phyloP scores from a whole-genome alignment of 2,888 invertebrate species.

The Harpagoxenus sublaevis region DNA sequence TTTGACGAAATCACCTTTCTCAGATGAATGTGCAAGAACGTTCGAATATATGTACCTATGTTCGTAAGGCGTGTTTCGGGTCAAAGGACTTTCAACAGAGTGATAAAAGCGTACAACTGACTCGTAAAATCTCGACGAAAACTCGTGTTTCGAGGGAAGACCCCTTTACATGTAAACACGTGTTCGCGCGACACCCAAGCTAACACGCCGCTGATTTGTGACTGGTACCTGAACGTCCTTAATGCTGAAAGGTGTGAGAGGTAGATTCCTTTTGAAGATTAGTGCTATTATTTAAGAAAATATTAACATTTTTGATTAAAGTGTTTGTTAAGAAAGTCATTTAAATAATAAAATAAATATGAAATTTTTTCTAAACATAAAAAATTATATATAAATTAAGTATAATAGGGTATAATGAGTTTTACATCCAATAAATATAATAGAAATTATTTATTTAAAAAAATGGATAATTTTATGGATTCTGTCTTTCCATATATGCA shows the following conservation, averaged over 20 bases:
- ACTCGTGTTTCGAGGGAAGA: constrained; percentile 60
- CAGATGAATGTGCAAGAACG: constrained; percentile 56
- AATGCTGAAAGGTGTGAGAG: neutral
- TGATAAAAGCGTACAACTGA: constrained; percentile 50
- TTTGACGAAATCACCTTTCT: neutral
- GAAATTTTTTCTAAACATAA: neutral
- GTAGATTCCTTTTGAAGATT: neutral
- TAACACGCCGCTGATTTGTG: neutral
- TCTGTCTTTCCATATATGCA: neutral
- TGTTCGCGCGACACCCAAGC: constrained; percentile 33
- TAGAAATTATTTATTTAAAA: neutral
- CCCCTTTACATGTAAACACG: constrained; percentile 72
- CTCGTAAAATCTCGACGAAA: constrained; percentile 60
- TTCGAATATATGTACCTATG: neutral
- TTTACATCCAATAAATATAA: neutral
- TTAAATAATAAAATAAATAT: neutral
- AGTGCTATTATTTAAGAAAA: neutral
- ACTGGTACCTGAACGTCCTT: neutral
- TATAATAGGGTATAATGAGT: neutral
- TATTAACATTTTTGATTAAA: neutral
- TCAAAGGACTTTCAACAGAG: constrained; percentile 34
- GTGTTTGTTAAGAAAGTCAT: neutral
- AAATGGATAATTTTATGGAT: neutral
- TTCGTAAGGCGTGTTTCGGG: constrained; percentile 12
- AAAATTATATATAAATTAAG: neutral